A percentile compares a stretch with the other conserved stretches of the same genome.
phyloP scores from a whole-genome alignment of 1,140 invertebrate genomes.

The Trialeurodes vaporariorum region DNA sequence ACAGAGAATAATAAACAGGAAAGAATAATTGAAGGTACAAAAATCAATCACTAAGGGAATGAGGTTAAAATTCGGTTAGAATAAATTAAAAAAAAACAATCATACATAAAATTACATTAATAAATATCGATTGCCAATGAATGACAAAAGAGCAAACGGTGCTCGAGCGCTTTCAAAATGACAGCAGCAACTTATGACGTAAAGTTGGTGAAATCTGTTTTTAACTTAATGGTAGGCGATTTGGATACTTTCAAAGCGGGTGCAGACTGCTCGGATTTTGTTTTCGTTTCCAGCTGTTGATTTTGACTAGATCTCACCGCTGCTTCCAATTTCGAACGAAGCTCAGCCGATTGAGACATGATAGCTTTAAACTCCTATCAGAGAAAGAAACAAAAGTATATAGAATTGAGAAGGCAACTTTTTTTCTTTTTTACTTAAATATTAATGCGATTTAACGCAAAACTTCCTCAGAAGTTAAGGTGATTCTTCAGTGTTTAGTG shows the following conservation, averaged over 20 bases:
- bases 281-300: slow-evolving; percentile 42
- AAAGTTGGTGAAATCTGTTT: slow-evolving; percentile 94
- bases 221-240: slow-evolving; percentile 80
- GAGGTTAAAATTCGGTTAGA: no score
- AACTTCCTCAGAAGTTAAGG: background rate
- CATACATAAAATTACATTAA: no score
- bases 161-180: no score
- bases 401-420: no score
- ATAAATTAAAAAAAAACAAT: no score
- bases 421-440: background rate
- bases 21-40: no score
- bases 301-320: slow-evolving; percentile 55
- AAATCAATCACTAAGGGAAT: no score
- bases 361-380: slow-evolving; percentile 78
- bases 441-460: background rate
- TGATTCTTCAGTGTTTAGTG: no score
- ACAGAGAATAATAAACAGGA: no score
- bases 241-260: slow-evolving; percentile 35
- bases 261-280: slow-evolving; percentile 32
- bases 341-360: slow-evolving; percentile 66
- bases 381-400: no score
- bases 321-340: slow-evolving; percentile 69
- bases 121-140: no score
- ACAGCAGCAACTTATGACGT: slow-evolving; percentile 33
- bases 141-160: no score